phyloP scores from a whole-genome alignment of 1,140 invertebrate genomes.

The Brachionus koreanus region DNA sequence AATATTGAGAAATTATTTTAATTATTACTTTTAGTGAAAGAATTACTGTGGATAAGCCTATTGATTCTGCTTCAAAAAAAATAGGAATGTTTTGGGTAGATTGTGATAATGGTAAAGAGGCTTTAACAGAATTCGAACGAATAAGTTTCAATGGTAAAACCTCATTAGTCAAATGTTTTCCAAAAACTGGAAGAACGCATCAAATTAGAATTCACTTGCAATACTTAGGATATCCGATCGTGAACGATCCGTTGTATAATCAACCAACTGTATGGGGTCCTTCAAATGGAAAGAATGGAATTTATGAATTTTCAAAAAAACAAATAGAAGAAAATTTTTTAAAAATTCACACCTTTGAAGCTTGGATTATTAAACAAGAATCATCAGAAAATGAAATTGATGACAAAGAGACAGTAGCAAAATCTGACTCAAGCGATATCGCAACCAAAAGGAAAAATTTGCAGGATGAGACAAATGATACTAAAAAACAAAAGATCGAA shows the following conservation, averaged over 20 bases:
- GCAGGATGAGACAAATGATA: not conserved
- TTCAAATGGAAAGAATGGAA: constrained; percentile 81
- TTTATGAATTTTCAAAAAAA: constrained; percentile 83
- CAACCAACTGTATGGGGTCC: constrained; percentile 60
- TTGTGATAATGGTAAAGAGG: constrained; percentile 77
- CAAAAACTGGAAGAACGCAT: constrained; percentile 81
- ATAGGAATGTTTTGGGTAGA: constrained; percentile 86
- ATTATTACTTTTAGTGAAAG: constrained; percentile 66
- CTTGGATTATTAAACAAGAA: constrained; percentile 27
- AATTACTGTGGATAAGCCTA: constrained; percentile 79
- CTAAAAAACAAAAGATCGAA: not conserved
- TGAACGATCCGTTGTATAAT: constrained; percentile 67
- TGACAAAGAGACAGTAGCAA: not conserved
- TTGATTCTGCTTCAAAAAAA: constrained; percentile 87
- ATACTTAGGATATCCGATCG: constrained; percentile 86
- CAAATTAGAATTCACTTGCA: constrained; percentile 93
- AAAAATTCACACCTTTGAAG: constrained; percentile 31
- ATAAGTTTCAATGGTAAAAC: constrained; percentile 77
- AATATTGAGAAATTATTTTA: not conserved
- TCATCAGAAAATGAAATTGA: not conserved
- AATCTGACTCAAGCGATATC: not conserved
- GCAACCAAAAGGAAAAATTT: not conserved
- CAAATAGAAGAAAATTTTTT: constrained; percentile 60
- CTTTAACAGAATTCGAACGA: constrained; percentile 80
- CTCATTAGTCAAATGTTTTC: constrained; percentile 78